Evolutionary conservation across 2,797 vertebrate genomes (phyloP).

Genomic region (Characodon lateralis): DNA sequence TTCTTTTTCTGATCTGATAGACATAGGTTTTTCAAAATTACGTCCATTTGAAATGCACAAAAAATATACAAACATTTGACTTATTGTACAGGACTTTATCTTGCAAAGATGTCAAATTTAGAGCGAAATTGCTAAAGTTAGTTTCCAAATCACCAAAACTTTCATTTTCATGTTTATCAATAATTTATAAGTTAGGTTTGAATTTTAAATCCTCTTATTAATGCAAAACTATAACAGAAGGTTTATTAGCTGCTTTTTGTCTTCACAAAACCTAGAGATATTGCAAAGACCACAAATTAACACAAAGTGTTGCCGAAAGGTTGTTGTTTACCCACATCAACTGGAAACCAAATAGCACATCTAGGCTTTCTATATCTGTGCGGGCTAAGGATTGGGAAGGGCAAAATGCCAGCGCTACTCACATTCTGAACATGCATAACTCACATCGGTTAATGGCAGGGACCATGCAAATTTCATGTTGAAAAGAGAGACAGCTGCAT

Average conservation of each 20-base stretch:
- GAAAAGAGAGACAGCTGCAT: conserved; percentile 35
- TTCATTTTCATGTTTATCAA: neutral
- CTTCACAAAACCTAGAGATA: neutral
- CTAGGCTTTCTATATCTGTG: neutral
- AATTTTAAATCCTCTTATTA: neutral
- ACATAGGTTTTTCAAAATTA: neutral
- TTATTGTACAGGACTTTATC: neutral
- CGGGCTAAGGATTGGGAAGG: neutral
- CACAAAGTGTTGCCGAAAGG: neutral
- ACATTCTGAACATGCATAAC: neutral
- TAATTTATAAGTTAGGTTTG: neutral
- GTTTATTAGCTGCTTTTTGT: neutral
- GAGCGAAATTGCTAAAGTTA: too few relatives aligned
- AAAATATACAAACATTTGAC: neutral
- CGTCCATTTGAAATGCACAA: neutral
- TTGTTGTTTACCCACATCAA: neutral
- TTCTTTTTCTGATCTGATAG: neutral
- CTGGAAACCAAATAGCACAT: neutral
- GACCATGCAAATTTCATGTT: conserved; percentile 14
- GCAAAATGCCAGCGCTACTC: neutral
- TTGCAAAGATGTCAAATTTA: neutral
- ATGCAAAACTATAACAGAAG: neutral
- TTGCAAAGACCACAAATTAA: neutral
- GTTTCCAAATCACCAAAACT: neutral
- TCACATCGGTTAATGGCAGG: neutral